Base-by-base conservation (phyloP, 2,113 vertebrate species). In the Larimichthys crocea region DNA sequence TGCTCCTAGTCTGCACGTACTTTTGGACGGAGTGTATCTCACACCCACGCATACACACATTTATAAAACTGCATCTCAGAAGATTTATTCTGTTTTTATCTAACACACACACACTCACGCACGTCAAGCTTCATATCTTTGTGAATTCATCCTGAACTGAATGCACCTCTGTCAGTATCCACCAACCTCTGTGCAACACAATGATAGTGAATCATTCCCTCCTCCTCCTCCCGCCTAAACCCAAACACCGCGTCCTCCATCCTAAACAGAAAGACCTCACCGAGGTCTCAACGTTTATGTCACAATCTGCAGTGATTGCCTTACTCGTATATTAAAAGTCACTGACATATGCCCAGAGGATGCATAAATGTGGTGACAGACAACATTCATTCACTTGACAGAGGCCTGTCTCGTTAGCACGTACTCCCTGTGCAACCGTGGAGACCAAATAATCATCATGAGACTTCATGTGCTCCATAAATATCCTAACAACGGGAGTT, bases 81-180 rank as follows among this genome's bases (percentile, higher is more conserved):
- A n/a, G 29, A 42, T 42, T 15, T 66, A 20, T 16, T 22, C n/a
- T 61, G 46, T 40, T 8, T 40, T 40, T 40, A 40, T 40, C 35
- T 40, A 40, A 40, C 67, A 60, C 48, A 12, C 12, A 53, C 71
- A 69, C 16, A 44, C 44, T 68, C 62, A 64, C 48, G 73, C 44
- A 68, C 65, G 76, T 73, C 26, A 48, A 31, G 48, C 64, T 74
- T 74, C 42, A 55, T 82, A 55, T 65, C 17, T 64, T n/a, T 44
- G 29, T 48, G 76, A 56, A 70, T 55, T 40, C 56, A 67, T 62
- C 42, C 26, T 74, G 77, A 62, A 74, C 48, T 1, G 57, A 80
- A 17, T 29, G 4, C 49, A 40, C 55, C 20, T 62, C 64, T 49
- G 64, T 31, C 70, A 59, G 52, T 24, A 31, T 26, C 10, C 52